A percentile compares a stretch with the other conserved stretches of the same genome.
Evolutionary conservation across 2,888 invertebrate genomes (phyloP).

Genomic region (Lithophane leautieri): DNA sequence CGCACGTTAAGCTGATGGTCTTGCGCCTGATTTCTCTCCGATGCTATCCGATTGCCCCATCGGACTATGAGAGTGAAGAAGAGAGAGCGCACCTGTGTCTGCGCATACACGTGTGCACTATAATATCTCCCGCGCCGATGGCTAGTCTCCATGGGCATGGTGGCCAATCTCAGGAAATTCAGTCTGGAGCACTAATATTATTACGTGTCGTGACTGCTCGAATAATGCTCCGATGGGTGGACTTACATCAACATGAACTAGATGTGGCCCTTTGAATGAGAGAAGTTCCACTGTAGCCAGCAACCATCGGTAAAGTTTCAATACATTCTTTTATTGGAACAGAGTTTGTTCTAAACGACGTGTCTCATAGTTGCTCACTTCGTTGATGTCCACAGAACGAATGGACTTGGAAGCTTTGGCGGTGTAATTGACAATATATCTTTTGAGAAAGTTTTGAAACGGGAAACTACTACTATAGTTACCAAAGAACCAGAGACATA

Average conservation of each 20-base stretch:
- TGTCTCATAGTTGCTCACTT: neutral
- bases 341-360: neutral
- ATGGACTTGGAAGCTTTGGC: neutral
- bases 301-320: neutral
- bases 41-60: neutral
- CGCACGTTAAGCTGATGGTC: no score
- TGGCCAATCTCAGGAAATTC: neutral
- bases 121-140: neutral
- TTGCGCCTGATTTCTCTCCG: no score
- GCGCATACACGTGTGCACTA: neutral
- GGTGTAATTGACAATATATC: neutral
- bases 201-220: neutral
- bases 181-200: neutral
- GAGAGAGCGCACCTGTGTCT: neutral
- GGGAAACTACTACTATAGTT: neutral
- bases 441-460: neutral
- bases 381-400: neutral
- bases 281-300: neutral
- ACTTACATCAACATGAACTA: neutral
- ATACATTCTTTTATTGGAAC: neutral
- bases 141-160: neutral
- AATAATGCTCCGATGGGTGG: neutral
- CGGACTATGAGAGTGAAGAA: neutral
- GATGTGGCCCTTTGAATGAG: neutral
- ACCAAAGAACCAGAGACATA: neutral